These are phyloP conservation scores for Alectoris magna DNA, from an alignment of 2,797 vertebrate species.

Conservation along the genomic window DNA sequence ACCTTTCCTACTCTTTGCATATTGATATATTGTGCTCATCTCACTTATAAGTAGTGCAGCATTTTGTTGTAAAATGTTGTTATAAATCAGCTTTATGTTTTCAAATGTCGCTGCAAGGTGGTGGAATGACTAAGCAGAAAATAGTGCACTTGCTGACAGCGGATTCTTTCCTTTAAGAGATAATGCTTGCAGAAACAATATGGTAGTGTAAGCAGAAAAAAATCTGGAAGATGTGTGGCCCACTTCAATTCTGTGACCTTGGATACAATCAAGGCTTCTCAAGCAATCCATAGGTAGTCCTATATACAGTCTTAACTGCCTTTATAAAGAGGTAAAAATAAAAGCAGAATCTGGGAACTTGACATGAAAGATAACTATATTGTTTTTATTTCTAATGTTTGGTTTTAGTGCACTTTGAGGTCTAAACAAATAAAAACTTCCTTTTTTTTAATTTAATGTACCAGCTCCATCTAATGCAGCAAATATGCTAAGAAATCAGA, in stretches of 20 bases:
- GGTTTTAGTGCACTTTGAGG: neutral
- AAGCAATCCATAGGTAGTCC: neutral
- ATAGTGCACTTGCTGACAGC: constrained; percentile 43
- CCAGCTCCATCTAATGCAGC: neutral
- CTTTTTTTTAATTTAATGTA: neutral
- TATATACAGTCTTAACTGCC: neutral
- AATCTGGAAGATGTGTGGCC: constrained; percentile 2
- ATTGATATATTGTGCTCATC: neutral
- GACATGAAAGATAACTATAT: neutral
- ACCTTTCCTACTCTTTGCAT: constrained; percentile 2
- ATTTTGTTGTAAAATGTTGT: constrained; percentile 33
- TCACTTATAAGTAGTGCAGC: constrained; percentile 6
- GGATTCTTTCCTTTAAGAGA: constrained; percentile 15
- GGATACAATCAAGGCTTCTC: neutral
- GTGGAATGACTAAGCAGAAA: constrained; percentile 64
- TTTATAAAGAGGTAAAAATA: neutral
- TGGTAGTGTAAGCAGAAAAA: constrained; percentile 53
- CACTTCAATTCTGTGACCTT: constrained; percentile 27
- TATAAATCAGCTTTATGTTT: constrained; percentile 60
- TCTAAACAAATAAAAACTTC: neutral
- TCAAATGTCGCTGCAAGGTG: constrained; percentile 51
- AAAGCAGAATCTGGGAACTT: neutral
- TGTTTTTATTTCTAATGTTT: neutral
- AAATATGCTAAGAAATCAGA: neutral
- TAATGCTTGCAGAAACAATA: constrained; percentile 37